Conservation (phyloP, 2,113 vertebrate genomes). For the Camelus bactrianus region DNA sequence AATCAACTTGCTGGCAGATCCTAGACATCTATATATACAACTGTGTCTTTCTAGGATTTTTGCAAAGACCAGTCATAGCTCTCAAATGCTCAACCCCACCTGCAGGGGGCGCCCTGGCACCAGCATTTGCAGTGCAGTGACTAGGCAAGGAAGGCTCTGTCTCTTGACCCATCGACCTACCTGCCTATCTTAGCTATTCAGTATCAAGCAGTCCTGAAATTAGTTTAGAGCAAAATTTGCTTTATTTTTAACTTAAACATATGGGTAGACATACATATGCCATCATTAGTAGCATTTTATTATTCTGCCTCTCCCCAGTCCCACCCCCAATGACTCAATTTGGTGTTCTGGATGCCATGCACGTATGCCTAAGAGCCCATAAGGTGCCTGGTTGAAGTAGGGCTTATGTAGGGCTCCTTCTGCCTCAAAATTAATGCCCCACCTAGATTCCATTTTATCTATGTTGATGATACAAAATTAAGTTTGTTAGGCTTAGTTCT, state of each 20-base stretch:
- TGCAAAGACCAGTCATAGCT: not conserved
- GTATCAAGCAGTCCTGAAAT: not conserved
- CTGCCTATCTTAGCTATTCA: not conserved
- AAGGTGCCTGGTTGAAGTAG: not conserved
- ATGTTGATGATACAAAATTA: not conserved
- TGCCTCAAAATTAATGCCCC: not conserved
- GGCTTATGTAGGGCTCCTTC: not conserved
- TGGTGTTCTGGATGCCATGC: not conserved
- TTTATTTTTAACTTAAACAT: not conserved
- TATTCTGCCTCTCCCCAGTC: accelerated
- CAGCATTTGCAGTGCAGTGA: not conserved
- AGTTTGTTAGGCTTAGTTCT: not conserved
- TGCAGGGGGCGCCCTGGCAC: not conserved
- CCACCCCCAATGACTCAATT: not conserved
- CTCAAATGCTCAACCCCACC: not conserved
- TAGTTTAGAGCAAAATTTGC: not conserved
- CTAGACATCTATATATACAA: accelerated
- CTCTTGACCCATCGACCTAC: not conserved
- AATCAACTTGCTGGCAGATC: not conserved
- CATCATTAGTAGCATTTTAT: not conserved
- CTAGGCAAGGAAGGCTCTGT: not conserved
- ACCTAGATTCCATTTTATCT: not conserved
- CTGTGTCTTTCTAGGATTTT: not conserved
- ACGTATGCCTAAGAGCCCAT: not conserved
- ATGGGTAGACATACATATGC: not conserved